phyloP scores from a whole-genome alignment of 1,140 invertebrate species.

The Trichonephila inaurata region DNA sequence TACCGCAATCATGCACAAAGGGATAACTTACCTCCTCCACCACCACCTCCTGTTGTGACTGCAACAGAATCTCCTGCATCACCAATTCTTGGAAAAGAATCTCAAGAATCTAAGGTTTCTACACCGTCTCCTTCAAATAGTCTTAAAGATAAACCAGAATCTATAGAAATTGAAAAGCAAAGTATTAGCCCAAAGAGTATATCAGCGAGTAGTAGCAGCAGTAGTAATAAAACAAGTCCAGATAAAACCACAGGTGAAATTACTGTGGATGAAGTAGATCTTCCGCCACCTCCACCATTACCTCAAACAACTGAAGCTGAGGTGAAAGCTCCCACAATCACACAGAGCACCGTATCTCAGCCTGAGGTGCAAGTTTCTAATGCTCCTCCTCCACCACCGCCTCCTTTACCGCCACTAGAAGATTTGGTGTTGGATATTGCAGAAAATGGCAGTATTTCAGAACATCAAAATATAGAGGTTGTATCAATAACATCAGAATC shows the following conservation, averaged over 20 bases:
- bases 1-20: constrained; percentile 83
- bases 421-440: constrained; percentile 54
- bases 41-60: constrained; percentile 85
- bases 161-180: constrained; percentile 47
- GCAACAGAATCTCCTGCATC: not conserved
- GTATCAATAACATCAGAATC: constrained; percentile 75
- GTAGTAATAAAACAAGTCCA: constrained; percentile 34
- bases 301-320: constrained; percentile 79
- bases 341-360: not conserved
- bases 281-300: constrained; percentile 81
- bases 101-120: constrained; percentile 82
- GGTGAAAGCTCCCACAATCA: not conserved
- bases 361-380: constrained; percentile 79
- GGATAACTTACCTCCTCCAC: constrained; percentile 91
- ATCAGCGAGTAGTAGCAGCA: not conserved
- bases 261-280: constrained; percentile 78
- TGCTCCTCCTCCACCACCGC: constrained; percentile 81
- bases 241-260: constrained; percentile 50
- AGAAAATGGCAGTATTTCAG: constrained; percentile 47
- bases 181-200: constrained; percentile 52
- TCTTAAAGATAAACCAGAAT: constrained; percentile 78
- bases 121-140: constrained; percentile 83
- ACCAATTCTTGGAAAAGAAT: not conserved
- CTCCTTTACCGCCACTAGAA: constrained; percentile 67
- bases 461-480: constrained; percentile 55